Conservation (phyloP, 1,140 invertebrate species). For the Hyphantria cunea region DNA sequence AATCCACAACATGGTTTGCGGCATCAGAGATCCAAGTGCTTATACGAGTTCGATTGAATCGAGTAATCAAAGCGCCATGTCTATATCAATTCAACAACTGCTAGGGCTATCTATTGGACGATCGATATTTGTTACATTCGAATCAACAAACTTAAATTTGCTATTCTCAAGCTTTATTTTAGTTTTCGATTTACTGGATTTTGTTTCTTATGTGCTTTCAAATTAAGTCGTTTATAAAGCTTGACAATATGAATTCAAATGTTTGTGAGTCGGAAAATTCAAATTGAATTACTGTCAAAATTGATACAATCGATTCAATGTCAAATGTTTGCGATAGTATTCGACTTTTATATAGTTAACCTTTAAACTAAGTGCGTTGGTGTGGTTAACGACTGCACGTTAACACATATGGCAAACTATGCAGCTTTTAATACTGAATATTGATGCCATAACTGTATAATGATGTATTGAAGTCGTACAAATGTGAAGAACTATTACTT, state of each 20-base stretch:
- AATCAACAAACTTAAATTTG: conserved; percentile 42
- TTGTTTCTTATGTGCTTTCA: conserved; percentile 15
- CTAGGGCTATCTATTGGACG: conserved; percentile 66
- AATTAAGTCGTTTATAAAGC: background rate
- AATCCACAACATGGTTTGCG: conserved; percentile 55
- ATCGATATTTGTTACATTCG: conserved; percentile 76
- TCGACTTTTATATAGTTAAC: conserved; percentile 57
- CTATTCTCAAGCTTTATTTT: conserved; percentile 22
- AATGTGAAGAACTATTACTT: background rate
- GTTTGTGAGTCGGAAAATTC: conserved; percentile 37
- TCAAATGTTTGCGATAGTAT: conserved; percentile 65
- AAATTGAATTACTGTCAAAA: conserved; percentile 74
- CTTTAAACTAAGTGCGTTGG: conserved; percentile 42
- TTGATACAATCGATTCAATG: conserved; percentile 67
- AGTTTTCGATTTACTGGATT: conserved; percentile 12
- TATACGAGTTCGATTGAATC: conserved; percentile 70
- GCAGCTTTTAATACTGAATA: conserved; percentile 34
- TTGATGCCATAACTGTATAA: conserved; percentile 30
- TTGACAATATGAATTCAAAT: background rate
- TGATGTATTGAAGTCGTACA: conserved; percentile 11
- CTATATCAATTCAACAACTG: conserved; percentile 75
- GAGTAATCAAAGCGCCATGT: conserved; percentile 76
- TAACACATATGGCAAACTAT: conserved; percentile 44
- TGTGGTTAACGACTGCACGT: conserved; percentile 39
- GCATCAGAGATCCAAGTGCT: conserved; percentile 47